A percentile compares a stretch with the other conserved stretches of the same genome.
phyloP scores from a whole-genome alignment of 1,140 invertebrate species.

The Chelonus insularis region DNA sequence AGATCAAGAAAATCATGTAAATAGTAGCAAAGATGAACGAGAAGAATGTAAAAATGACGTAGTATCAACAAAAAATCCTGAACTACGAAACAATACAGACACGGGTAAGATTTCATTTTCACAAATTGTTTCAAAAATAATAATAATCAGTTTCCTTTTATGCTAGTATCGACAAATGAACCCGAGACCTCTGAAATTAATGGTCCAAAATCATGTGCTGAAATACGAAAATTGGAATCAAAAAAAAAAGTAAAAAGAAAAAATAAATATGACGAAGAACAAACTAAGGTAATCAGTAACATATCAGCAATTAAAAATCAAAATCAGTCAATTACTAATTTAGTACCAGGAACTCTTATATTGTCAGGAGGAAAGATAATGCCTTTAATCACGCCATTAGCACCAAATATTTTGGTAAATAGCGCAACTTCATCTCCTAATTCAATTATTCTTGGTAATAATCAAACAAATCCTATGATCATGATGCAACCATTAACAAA shows the following conservation, averaged over 20 bases:
- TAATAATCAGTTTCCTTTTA: not conserved
- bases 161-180: slow-evolving; percentile 1
- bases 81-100: slow-evolving; percentile 5
- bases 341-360: slow-evolving; percentile 50
- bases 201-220: slow-evolving; percentile 20
- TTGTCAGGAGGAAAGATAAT: slow-evolving; percentile 54
- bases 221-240: slow-evolving; percentile 35
- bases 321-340: slow-evolving; percentile 42
- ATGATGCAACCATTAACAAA: slow-evolving; percentile 51
- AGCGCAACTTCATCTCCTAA: slow-evolving; percentile 43
- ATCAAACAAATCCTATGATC: slow-evolving; percentile 56
- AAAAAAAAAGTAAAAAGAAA: slow-evolving; percentile 33
- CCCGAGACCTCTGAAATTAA: not conserved
- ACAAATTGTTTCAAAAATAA: not conserved
- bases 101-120: slow-evolving; percentile 9
- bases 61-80: not conserved
- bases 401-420: slow-evolving; percentile 55
- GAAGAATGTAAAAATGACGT: slow-evolving; percentile 24
- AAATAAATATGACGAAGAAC: slow-evolving; percentile 35
- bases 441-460: slow-evolving; percentile 52
- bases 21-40: slow-evolving; percentile 40
- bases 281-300: too few relatives aligned
- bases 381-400: slow-evolving; percentile 50
- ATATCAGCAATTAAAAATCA: slow-evolving; percentile 25
- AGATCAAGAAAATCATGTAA: slow-evolving; percentile 55